Base-by-base conservation (phyloP, 2,888 invertebrate species). In the Nephrocerus scutellatus region DNA sequence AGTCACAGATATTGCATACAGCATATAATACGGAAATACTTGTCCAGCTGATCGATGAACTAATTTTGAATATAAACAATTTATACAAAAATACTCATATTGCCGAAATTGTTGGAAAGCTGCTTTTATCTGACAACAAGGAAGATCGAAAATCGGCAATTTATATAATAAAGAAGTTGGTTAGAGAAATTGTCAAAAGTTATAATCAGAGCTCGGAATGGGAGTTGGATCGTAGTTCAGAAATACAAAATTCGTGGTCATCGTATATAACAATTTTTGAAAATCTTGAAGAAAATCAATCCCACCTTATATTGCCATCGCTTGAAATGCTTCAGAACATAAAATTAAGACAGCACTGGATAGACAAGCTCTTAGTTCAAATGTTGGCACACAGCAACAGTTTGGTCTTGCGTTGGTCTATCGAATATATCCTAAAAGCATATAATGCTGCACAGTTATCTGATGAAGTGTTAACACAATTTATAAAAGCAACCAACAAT, bases 301-400 rank as follows among this genome's bases (percentile, higher is more conserved):
- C 67, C 2, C 66, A 66, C 41, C 39, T 66, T 5, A 57, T 66
- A 20, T 38, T 66, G n/a, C 65, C 66, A 9, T 57, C 63, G 0
- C 33, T 65, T 8, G 41, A 35, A 21, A 47, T 46, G 19, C 40
- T 59, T 2, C 24, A 49, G 20, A 34, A 16, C 14, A 30, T 53
- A 6, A 13, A 37, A 2, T 24, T 36, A 14, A 48, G 51, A 43
- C 33, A 39, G 5, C 36, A 39, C 4, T 60, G 57, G 58, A 34
- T 57, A 6, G 47, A 57, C 7, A 53, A 63, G 35, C 30, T 64
- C 2, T 54, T 58, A 14, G 34, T 30, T 1, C 49, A 54, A 36
- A 49, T 66, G 14, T 32, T 66, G 18, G 43, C 43, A 21, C 62
- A 64, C 25, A 57, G 49, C 14, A 66, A 66, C 32, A 56, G 49